Evolutionary conservation across 1,140 invertebrate species (phyloP).

Genomic region (Zaprionus lachaisei): DNA sequence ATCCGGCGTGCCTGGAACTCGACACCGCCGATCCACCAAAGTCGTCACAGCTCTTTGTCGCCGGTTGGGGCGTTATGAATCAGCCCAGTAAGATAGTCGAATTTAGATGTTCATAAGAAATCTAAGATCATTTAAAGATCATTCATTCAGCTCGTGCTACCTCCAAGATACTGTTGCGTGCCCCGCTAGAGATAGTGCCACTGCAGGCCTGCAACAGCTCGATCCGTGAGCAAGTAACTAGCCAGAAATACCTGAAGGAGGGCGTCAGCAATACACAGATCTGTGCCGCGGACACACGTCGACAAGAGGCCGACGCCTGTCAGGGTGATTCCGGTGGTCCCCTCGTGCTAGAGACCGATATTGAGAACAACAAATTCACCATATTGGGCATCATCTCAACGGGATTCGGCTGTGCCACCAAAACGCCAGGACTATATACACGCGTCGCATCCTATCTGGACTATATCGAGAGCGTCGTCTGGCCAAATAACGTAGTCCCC

Average conservation of each 20-base stretch:
- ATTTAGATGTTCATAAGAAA: not conserved
- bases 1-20: slow-evolving; percentile 69
- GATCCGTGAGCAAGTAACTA: slow-evolving; percentile 30
- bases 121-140: not conserved
- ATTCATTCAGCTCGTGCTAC: slow-evolving; percentile 33
- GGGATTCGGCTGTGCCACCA: slow-evolving; percentile 88
- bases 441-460: slow-evolving; percentile 87
- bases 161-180: slow-evolving; percentile 68
- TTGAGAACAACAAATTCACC: slow-evolving; percentile 46
- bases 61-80: slow-evolving; percentile 74
- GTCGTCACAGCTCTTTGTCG: slow-evolving; percentile 47
- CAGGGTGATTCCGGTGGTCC: slow-evolving; percentile 89
- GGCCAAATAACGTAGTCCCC: slow-evolving; percentile 81
- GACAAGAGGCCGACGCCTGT: slow-evolving; percentile 87
- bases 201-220: slow-evolving; percentile 53
- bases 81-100: slow-evolving; percentile 54
- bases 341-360: slow-evolving; percentile 84
- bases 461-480: slow-evolving; percentile 88
- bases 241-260: slow-evolving; percentile 17
- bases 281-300: slow-evolving; percentile 86
- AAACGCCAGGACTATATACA: slow-evolving; percentile 88
- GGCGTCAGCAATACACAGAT: slow-evolving; percentile 83
- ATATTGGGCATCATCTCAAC: slow-evolving; percentile 87
- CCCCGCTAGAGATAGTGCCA: slow-evolving; percentile 53
- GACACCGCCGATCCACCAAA: slow-evolving; percentile 50